Base-by-base conservation (phyloP, 2,888 invertebrate genomes). In the Saturnia pavonia region DNA sequence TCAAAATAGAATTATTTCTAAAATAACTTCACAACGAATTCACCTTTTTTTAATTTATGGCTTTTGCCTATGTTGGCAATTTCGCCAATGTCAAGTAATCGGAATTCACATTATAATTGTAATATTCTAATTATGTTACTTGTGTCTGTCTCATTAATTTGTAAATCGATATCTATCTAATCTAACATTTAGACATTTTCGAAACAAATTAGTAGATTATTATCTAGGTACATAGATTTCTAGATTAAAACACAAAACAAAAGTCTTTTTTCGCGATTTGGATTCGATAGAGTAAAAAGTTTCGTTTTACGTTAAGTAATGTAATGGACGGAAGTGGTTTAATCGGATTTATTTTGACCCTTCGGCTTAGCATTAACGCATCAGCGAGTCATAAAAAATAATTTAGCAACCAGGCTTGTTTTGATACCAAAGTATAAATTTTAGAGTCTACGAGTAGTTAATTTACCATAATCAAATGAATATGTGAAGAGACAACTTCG, bases 251-350 rank as follows among this genome's bases (percentile, higher is more conserved):
- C 22, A 22, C 11, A 54, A 54, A 54, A n/a, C 22, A n/a, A 54
- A 54, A n/a, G 0, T 11, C 22, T 27, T 25, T 27, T 14, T 14
- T 6, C 14, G 14, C 25, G 40, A 19, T 65, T 65, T 65, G n/a
- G 19, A 40, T 65, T 40, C 22, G 9, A 9, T 0, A 9, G 16
- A 40, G 65, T 9, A 12, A 65, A 65, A 40, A 65, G 19, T 65
- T 65, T 40, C 40, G 34, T 40, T 63, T 65, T 19, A 25, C 65
- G 65, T 65, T 40, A 40, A 40, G 65, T 40, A 65, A 40, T 40
- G 65, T 40, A 65, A 65, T 65, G 65, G 65, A 40, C 65, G 40
- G 40, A 65, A 65, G 65, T 40, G 40, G 65, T 65, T 40, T 40
- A n/a, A 65, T 1, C 19, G 65, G 40, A 65, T 65, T 65, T 65